A percentile compares a stretch with the other conserved stretches of the same genome.
Evolutionary conservation across 1,140 invertebrate genomes (phyloP).

Genomic region (Sycophila sp.): DNA sequence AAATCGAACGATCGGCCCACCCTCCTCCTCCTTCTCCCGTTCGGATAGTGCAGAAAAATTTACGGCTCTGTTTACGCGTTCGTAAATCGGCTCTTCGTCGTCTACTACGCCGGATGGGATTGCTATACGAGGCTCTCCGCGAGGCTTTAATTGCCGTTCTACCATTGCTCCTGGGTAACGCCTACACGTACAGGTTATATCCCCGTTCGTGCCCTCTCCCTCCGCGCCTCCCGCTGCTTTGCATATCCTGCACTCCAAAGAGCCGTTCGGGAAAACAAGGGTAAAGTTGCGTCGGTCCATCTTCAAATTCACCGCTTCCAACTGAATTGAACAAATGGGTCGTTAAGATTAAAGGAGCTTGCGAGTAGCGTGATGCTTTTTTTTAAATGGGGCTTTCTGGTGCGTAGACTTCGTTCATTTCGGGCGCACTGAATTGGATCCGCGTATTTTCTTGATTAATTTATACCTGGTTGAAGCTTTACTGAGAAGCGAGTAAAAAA

Average conservation of each 20-base stretch:
- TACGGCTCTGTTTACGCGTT: constrained; percentile 52
- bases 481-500: too few relatives aligned
- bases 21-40: too few relatives aligned
- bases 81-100: constrained; percentile 24
- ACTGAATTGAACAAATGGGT: constrained; percentile 1
- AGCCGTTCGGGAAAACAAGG: constrained; percentile 18
- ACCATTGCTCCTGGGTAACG: too few relatives aligned
- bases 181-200: too few relatives aligned
- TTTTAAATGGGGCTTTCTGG: too few relatives aligned
- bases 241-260: constrained; percentile 14
- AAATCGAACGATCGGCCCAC: constrained; percentile 1
- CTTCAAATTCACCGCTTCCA: neutral
- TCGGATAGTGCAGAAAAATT: constrained; percentile 48
- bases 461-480: too few relatives aligned
- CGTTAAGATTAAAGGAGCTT: constrained; percentile 4
- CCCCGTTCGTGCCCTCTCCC: neutral
- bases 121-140: neutral
- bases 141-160: constrained; percentile 23
- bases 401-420: too few relatives aligned
- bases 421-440: too few relatives aligned
- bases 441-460: too few relatives aligned
- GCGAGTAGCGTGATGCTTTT: too few relatives aligned
- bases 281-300: too few relatives aligned
- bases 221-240: constrained; percentile 3
- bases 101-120: neutral